These are phyloP conservation scores for Cryptus viduatorius DNA, from an alignment of 2,888 invertebrate species.

Conservation along the genomic window DNA sequence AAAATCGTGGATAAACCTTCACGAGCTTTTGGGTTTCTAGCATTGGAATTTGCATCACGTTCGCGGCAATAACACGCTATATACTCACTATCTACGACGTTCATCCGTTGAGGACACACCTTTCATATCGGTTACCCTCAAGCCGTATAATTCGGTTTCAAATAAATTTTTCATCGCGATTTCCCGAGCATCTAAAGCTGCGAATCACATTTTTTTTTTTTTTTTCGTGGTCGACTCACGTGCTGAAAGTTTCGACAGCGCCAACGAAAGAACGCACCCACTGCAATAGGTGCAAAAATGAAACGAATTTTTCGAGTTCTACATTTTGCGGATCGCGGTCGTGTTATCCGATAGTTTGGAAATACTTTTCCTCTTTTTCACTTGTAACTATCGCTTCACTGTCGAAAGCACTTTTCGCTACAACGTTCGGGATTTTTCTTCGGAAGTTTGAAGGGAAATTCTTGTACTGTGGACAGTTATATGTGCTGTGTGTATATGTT, in stretches of 20 bases:
- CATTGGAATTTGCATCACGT: neutral
- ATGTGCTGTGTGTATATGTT: neutral
- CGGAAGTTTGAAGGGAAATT: conserved; percentile 9
- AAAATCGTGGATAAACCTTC: conserved; percentile 43
- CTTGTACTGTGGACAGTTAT: neutral
- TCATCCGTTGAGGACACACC: neutral
- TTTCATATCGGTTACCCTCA: conserved; percentile 23
- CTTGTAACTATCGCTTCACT: conserved; percentile 8
- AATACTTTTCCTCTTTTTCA: conserved; percentile 24
- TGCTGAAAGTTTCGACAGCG: neutral
- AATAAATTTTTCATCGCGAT: conserved; percentile 30
- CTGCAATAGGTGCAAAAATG: neutral
- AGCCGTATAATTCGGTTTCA: neutral
- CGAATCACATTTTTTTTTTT: neutral
- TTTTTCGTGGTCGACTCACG: neutral
- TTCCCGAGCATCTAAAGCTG: conserved; percentile 1
- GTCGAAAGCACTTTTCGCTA: neutral
- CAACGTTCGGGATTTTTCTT: neutral
- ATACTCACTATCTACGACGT: neutral
- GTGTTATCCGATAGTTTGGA: conserved; percentile 11
- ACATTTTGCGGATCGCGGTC: neutral
- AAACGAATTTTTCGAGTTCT: neutral
- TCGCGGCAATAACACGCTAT: neutral
- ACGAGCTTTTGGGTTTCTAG: conserved; percentile 28
- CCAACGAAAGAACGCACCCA: neutral